Evolutionary conservation across 2,888 invertebrate genomes (phyloP).

Genomic region (Cataglyphis rosenhaueri): DNA sequence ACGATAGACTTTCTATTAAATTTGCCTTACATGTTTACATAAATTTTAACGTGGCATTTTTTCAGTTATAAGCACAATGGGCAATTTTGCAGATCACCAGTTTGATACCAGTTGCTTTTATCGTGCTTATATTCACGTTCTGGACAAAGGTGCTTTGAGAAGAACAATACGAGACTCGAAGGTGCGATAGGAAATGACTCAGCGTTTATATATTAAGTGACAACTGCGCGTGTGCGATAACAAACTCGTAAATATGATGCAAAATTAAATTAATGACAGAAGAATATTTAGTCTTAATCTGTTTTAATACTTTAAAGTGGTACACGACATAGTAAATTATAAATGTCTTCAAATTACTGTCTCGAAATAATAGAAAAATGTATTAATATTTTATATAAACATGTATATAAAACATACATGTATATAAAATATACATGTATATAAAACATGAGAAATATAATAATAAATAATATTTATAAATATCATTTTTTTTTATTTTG

Average conservation of each 20-base stretch:
- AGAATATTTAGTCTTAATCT: neutral
- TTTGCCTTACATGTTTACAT: neutral
- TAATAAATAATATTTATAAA: neutral
- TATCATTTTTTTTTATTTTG: neutral
- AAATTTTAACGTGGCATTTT: neutral
- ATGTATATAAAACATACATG: neutral
- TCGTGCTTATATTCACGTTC: constrained; percentile 35
- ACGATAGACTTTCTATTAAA: neutral
- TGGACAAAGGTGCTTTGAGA: constrained; percentile 44
- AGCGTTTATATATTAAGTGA: constrained; percentile 51
- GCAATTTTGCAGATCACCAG: constrained; percentile 7
- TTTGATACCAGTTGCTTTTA: constrained; percentile 34
- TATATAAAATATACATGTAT: neutral
- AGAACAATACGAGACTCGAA: constrained; percentile 33
- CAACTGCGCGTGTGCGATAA: constrained; percentile 29
- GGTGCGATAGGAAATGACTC: constrained; percentile 38
- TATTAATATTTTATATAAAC: neutral
- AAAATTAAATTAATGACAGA: neutral
- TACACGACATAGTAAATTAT: neutral
- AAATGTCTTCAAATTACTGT: neutral
- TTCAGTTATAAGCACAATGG: neutral
- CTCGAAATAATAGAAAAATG: neutral
- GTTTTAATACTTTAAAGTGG: neutral
- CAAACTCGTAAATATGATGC: neutral
- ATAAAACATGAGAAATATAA: neutral